phyloP scores from a whole-genome alignment of 2,888 invertebrate species.

The Tinea semifulvella region DNA sequence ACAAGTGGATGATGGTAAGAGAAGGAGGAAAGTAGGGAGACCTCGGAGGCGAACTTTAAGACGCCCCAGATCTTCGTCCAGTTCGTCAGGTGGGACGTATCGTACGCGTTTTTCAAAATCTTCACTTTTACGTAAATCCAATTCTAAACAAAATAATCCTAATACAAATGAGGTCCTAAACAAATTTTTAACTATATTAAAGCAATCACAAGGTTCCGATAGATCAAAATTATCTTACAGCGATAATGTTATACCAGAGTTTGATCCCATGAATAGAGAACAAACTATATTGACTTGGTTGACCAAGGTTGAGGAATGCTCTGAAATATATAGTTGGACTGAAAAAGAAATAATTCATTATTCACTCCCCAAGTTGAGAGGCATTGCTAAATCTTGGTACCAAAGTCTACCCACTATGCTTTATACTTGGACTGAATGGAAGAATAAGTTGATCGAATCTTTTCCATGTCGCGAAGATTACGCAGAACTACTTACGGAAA shows the following conservation, averaged over 20 bases:
- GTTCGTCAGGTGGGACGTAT: too few species aligned
- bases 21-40: too few species aligned
- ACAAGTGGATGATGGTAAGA: too few species aligned
- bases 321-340: constrained; percentile 14
- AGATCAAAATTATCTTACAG: neutral
- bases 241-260: constrained; percentile 16
- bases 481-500: too few species aligned
- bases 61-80: too few species aligned
- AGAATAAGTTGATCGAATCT: constrained; percentile 12
- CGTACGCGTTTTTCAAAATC: too few species aligned
- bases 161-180: neutral
- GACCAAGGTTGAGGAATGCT: constrained; percentile 17
- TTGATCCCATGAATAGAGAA: too few species aligned
- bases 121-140: too few species aligned
- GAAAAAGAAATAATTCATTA: constrained; percentile 10
- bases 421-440: constrained; percentile 16
- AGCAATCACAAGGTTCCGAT: neutral
- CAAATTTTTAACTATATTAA: neutral
- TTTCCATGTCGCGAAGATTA: constrained; percentile 15
- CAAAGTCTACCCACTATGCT: constrained; percentile 14
- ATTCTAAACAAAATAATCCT: too few species aligned
- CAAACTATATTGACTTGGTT: constrained; percentile 17
- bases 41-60: too few species aligned
- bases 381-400: constrained; percentile 18
- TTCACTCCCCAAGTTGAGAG: constrained; percentile 12